These are phyloP conservation scores for Liopterus haemorrhoidalis DNA, from an alignment of 2,888 invertebrate species.

Conservation along the genomic window DNA sequence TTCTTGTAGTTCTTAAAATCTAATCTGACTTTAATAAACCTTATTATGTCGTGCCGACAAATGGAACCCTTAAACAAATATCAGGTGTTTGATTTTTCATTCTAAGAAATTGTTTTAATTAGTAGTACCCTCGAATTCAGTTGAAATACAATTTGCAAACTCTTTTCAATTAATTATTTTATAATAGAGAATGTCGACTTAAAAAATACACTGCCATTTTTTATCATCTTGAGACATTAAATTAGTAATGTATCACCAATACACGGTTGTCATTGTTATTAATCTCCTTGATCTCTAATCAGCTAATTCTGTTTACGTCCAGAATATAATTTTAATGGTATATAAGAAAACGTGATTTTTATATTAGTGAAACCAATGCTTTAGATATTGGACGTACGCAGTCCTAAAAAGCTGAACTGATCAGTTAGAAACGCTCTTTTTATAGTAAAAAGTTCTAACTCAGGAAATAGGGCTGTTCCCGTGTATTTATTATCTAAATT, in stretches of 20 bases:
- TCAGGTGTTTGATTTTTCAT: no score
- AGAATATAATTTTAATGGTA: not conserved
- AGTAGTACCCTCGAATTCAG: no score
- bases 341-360: not conserved
- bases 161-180: no score
- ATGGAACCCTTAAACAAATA: no score
- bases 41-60: no score
- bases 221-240: constrained; percentile 21
- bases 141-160: no score
- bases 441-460: constrained; percentile 21
- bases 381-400: no score
- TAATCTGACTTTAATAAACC: no score
- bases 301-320: constrained; percentile 8
- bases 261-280: constrained; percentile 19
- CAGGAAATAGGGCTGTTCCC: constrained; percentile 19
- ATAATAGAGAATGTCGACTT: constrained; percentile 23
- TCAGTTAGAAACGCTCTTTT: constrained; percentile 7
- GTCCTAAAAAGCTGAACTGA: no score
- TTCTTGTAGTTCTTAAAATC: no score
- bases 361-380: no score
- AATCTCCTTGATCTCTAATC: constrained; percentile 22
- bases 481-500: not conserved
- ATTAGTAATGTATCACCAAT: constrained; percentile 15
- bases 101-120: no score
- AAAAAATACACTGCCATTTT: constrained; percentile 24